phyloP scores from a whole-genome alignment of 1,140 invertebrate genomes.

The Diplogasteroides magnus region DNA sequence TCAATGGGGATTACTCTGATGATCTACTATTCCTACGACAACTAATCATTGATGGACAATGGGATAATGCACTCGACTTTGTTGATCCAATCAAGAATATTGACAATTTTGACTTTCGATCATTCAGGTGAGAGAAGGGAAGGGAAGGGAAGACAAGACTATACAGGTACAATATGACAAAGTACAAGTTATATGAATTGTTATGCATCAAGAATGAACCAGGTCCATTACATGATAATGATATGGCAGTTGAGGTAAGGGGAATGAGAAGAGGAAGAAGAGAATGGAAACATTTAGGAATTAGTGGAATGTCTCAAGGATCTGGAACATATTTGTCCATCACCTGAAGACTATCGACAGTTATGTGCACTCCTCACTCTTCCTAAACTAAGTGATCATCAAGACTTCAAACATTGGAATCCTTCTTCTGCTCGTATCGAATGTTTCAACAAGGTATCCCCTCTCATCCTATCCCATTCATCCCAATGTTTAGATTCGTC shows the following conservation, averaged over 20 bases:
- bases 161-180: conserved; percentile 71
- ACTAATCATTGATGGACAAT: conserved; percentile 89
- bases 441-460: conserved; percentile 67
- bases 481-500: too few relatives aligned
- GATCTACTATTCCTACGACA: conserved; percentile 87
- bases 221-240: conserved; percentile 67
- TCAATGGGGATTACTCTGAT: conserved; percentile 81
- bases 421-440: conserved; percentile 77
- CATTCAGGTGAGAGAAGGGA: conserved; percentile 61
- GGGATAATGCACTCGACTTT: conserved; percentile 94
- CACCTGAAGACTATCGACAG: conserved; percentile 88
- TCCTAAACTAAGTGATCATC: conserved; percentile 79
- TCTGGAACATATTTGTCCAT: conserved; percentile 78
- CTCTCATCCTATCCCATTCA: conserved; percentile 7
- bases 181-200: conserved; percentile 88
- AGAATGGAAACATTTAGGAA: conserved; percentile 59
- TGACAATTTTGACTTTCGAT: conserved; percentile 68
- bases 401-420: conserved; percentile 83
- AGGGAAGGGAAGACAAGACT: background rate
- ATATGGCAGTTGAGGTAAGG: conserved; percentile 75
- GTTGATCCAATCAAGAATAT: conserved; percentile 81
- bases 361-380: conserved; percentile 84
- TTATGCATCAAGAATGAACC: conserved; percentile 88
- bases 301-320: conserved; percentile 80
- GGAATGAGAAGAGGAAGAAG: too few relatives aligned